These are phyloP conservation scores for Catostylus mosaicus DNA, from an alignment of 30 jellyfish, hydroid and myxozoan species.

Conservation along the genomic window DNA sequence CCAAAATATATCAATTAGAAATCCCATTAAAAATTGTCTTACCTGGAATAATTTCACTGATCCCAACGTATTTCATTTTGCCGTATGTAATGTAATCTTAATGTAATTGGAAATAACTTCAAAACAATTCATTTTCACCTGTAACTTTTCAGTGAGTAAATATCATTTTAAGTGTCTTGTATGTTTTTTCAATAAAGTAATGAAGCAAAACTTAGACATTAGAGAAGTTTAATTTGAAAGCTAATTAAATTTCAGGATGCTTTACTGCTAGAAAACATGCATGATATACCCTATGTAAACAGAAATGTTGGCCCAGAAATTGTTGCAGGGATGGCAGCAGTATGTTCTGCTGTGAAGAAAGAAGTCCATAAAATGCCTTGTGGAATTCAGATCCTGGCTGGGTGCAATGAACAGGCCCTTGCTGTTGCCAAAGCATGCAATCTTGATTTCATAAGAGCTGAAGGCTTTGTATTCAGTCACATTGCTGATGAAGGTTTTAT, in stretches of 20 bases:
- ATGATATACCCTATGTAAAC: conserved; percentile 79
- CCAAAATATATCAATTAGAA: too few species aligned
- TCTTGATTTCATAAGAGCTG: conserved; percentile 79
- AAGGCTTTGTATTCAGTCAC: conserved; percentile 86
- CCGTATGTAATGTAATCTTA: too few species aligned
- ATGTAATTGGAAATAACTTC: too few species aligned
- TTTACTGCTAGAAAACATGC: conserved; percentile 87
- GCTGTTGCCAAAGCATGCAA: conserved; percentile 83
- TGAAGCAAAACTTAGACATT: background rate
- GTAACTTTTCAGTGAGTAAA: too few species aligned
- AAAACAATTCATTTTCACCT: too few species aligned
- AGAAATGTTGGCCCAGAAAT: conserved; percentile 89
- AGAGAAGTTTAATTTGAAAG: background rate
- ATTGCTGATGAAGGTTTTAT: conserved; percentile 94
- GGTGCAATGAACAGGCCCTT: conserved; percentile 82
- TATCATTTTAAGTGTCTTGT: too few species aligned
- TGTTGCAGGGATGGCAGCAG: conserved; percentile 84
- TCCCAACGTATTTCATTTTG: too few species aligned
- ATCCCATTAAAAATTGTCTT: too few species aligned
- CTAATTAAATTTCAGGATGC: conserved; percentile 64
- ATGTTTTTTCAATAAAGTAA: background rate
- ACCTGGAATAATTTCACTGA: too few species aligned
- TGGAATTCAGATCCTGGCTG: conserved; percentile 87
- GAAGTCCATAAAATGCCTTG: conserved; percentile 55
- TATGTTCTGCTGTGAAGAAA: conserved; percentile 47